Evolutionary conservation across 2,888 invertebrate genomes (phyloP).

Genomic region (Acleris holmiana): DNA sequence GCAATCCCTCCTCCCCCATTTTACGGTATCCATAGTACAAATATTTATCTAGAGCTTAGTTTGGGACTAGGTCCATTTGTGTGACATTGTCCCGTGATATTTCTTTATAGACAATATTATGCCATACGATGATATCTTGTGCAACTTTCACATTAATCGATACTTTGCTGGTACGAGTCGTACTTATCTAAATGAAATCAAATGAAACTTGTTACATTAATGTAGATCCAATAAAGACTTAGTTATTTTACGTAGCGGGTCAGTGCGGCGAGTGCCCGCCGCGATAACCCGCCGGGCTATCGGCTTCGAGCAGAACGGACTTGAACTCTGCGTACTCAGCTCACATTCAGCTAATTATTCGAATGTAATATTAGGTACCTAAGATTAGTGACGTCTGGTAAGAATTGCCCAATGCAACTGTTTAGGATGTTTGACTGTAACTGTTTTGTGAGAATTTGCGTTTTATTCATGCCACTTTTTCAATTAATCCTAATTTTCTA

Average conservation of each 20-base stretch:
- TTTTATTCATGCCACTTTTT: neutral
- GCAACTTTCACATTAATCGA: too few species aligned
- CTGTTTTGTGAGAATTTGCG: neutral
- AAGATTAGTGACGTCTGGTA: neutral
- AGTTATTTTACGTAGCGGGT: conserved; percentile 1
- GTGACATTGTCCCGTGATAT: too few species aligned
- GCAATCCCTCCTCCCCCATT: too few species aligned
- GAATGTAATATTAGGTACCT: neutral
- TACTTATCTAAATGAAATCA: too few species aligned
- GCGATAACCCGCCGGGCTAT: conserved; percentile 47
- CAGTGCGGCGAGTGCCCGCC: neutral
- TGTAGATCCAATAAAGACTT: conserved; percentile 7
- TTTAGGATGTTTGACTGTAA: neutral
- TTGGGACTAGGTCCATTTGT: too few species aligned
- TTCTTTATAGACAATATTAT: too few species aligned
- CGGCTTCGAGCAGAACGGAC: conserved; percentile 36
- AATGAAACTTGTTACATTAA: neutral
- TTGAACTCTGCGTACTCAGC: conserved; percentile 40
- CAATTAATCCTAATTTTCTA: too few species aligned
- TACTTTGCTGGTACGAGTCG: too few species aligned
- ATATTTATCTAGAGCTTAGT: too few species aligned
- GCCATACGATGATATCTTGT: too few species aligned
- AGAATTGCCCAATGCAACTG: neutral
- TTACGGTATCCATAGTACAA: too few species aligned
- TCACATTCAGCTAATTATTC: too few species aligned